These are phyloP conservation scores for Rhadina sibilatrix DNA, from an alignment of 2,113 vertebrate species.

Conservation along the genomic window DNA sequence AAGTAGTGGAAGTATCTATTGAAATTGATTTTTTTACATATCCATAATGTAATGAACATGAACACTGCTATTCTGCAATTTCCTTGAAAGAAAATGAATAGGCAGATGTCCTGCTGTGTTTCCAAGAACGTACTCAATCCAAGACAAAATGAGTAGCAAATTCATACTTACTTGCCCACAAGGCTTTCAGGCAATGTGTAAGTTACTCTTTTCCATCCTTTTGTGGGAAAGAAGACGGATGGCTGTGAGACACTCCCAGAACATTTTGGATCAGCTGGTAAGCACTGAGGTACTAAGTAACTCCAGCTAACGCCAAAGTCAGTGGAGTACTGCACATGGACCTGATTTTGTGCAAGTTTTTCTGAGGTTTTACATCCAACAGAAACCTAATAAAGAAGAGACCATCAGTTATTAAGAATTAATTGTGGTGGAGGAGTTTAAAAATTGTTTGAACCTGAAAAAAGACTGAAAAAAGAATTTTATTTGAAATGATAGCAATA, in stretches of 20 bases:
- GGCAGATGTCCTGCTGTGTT: not conserved
- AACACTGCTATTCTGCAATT: not conserved
- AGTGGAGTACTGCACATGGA: slow-evolving; percentile 93
- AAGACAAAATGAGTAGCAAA: not conserved
- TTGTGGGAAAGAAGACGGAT: slow-evolving; percentile 92
- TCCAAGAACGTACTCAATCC: not conserved
- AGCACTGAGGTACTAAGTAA: slow-evolving; percentile 93
- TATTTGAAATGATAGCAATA: not conserved
- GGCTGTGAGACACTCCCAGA: slow-evolving; percentile 92
- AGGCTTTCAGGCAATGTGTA: slow-evolving; percentile 89
- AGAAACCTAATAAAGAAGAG: slow-evolving; percentile 79
- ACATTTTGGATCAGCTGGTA: slow-evolving; percentile 93
- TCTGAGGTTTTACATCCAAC: slow-evolving; percentile 89
- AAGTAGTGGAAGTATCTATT: not conserved
- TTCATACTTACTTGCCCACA: slow-evolving; percentile 87
- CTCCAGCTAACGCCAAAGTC: slow-evolving; percentile 97
- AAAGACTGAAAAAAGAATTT: not conserved
- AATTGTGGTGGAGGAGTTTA: not conserved
- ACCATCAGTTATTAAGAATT: not conserved
- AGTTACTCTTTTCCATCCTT: slow-evolving; percentile 91
- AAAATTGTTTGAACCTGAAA: not conserved
- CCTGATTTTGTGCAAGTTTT: slow-evolving; percentile 87
- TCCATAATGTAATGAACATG: not conserved
- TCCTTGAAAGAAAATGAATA: not conserved
- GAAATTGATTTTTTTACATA: not conserved